These are phyloP conservation scores for Chloebia gouldiae DNA, from an alignment of 2,113 vertebrate species.

Conservation along the genomic window DNA sequence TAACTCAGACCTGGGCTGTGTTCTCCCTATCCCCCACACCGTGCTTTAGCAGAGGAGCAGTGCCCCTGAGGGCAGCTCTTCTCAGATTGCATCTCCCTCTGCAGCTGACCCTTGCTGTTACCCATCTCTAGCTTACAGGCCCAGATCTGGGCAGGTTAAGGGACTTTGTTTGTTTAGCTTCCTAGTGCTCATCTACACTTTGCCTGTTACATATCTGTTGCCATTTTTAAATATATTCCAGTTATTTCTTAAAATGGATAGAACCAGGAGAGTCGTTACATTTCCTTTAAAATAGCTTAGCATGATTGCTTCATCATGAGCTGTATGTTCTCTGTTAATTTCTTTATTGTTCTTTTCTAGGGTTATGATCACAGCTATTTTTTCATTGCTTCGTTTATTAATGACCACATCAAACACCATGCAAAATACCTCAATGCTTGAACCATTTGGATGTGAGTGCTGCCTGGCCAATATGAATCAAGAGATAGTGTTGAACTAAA, in stretches of 20 bases:
- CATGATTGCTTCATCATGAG: not conserved
- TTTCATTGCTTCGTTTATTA: conserved; percentile 92
- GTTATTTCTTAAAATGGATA: not conserved
- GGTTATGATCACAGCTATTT: conserved; percentile 98
- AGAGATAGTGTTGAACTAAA: not conserved
- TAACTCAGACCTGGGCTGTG: not conserved
- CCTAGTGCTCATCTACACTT: not conserved
- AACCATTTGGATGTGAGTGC: not conserved
- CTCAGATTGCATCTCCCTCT: not conserved
- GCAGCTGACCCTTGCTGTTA: not conserved
- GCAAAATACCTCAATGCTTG: conserved; percentile 91
- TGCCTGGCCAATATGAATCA: not conserved
- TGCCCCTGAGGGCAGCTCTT: not conserved
- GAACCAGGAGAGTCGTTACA: not conserved
- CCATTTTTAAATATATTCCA: not conserved
- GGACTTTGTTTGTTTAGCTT: not conserved
- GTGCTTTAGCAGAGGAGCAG: not conserved
- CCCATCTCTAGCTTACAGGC: not conserved
- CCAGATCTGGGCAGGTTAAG: not conserved
- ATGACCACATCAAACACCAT: conserved; percentile 94
- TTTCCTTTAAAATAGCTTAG: not conserved
- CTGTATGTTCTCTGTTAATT: not conserved
- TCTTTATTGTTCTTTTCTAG: conserved; percentile 62
- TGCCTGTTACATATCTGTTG: not conserved
- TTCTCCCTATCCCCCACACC: not conserved